phyloP scores from a whole-genome alignment of 1,140 invertebrate species.

The Ceratitis capitata region DNA sequence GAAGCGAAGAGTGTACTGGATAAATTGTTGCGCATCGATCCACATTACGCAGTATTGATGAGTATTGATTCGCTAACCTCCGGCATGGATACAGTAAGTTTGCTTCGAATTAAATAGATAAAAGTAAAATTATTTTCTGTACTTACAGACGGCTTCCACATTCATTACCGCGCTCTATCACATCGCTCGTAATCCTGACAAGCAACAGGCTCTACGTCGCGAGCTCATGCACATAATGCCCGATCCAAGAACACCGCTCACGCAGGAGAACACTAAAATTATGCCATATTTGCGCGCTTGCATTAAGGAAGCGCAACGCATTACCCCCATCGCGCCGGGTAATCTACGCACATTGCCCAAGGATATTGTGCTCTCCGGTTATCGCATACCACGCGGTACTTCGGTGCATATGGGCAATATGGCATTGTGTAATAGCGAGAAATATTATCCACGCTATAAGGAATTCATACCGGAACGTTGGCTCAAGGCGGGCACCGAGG shows the following conservation, averaged over 20 bases:
- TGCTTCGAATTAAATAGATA: not conserved
- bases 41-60: constrained; percentile 52
- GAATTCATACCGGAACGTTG: constrained; percentile 72
- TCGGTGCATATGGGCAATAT: constrained; percentile 63
- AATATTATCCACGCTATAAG: constrained; percentile 66
- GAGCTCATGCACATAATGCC: constrained; percentile 70
- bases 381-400: constrained; percentile 71
- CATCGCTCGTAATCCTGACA: constrained; percentile 74
- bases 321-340: constrained; percentile 67
- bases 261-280: constrained; percentile 67
- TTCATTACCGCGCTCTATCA: constrained; percentile 46
- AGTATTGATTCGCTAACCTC: constrained; percentile 59
- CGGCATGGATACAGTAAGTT: constrained; percentile 57
- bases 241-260: constrained; percentile 66
- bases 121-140: not conserved
- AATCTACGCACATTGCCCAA: constrained; percentile 66
- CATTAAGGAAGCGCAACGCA: constrained; percentile 72
- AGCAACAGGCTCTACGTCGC: constrained; percentile 73
- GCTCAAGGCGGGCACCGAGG: constrained; percentile 53
- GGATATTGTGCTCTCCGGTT: constrained; percentile 70
- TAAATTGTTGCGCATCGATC: constrained; percentile 47
- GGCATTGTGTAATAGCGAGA: constrained; percentile 65
- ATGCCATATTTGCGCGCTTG: constrained; percentile 74
- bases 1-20: constrained; percentile 38
- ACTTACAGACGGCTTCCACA: constrained; percentile 49